These are phyloP conservation scores for Catostylus mosaicus DNA, from an alignment of 30 jellyfish, hydroid and myxozoan species.

Conservation along the genomic window DNA sequence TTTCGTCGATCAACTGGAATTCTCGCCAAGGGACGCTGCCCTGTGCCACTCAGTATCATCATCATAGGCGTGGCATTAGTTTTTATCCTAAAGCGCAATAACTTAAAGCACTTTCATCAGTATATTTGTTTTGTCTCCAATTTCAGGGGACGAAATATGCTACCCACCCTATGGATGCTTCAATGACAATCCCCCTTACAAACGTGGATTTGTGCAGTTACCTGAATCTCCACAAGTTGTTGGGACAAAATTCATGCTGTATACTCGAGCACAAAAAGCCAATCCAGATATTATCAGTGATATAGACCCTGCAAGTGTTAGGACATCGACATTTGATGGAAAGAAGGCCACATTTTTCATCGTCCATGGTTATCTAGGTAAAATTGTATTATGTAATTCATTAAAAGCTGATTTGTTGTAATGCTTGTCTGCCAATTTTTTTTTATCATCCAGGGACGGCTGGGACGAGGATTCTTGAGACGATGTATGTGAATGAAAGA, in stretches of 20 bases:
- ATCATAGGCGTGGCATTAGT: no score
- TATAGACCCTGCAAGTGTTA: conserved; percentile 26
- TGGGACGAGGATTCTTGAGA: no score
- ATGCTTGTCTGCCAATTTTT: background rate
- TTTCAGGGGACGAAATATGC: conserved; percentile 64
- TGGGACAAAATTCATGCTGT: conserved; percentile 56
- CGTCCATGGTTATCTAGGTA: conserved; percentile 83
- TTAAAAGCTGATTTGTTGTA: background rate
- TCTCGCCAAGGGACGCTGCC: no score
- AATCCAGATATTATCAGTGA: conserved; percentile 43
- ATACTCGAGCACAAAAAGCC: conserved; percentile 51
- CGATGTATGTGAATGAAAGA: no score
- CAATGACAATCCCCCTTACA: conserved; percentile 69
- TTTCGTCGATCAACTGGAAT: no score
- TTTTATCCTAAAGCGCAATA: no score
- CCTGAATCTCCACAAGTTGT: conserved; percentile 76
- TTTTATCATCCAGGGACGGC: no score
- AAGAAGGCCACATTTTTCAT: conserved; percentile 52
- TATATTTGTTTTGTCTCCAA: no score
- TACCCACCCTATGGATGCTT: conserved; percentile 91
- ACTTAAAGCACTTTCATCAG: no score
- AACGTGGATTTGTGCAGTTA: conserved; percentile 58
- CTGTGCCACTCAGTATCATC: no score
- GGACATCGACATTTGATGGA: conserved; percentile 65
- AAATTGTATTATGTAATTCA: background rate